These are phyloP conservation scores for Melanostoma mellinum DNA, from an alignment of 2,888 invertebrate genomes.

Conservation along the genomic window DNA sequence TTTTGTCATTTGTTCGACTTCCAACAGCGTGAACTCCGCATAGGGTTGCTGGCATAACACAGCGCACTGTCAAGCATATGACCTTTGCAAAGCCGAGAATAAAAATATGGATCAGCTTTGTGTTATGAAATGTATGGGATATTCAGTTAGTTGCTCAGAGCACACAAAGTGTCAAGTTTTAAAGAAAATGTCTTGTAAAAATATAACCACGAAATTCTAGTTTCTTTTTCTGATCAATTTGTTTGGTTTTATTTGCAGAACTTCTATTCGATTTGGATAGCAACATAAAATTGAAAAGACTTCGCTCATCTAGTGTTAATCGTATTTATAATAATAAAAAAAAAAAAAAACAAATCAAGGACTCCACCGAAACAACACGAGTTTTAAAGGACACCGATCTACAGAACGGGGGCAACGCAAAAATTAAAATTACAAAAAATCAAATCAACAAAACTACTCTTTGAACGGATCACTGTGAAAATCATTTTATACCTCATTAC, in stretches of 20 bases:
- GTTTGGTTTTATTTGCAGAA: constrained; percentile 76
- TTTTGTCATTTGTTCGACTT: constrained; percentile 66
- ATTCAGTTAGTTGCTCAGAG: constrained; percentile 37
- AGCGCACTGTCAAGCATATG: constrained; percentile 45
- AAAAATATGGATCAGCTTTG: constrained; percentile 44
- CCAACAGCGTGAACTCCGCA: constrained; percentile 28
- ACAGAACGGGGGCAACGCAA: constrained; percentile 56
- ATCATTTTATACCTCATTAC: constrained; percentile 81
- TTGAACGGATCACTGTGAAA: constrained; percentile 79
- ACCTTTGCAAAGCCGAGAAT: constrained; percentile 18
- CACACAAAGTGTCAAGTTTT: too few species aligned
- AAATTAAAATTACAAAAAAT: constrained; percentile 66
- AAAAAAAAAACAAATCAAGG: constrained; percentile 40
- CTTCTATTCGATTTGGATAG: constrained; percentile 81
- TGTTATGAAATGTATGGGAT: constrained; percentile 44
- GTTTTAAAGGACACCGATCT: constrained; percentile 57
- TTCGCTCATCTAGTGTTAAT: constrained; percentile 74
- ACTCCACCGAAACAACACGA: constrained; percentile 58
- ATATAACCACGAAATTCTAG: too few species aligned
- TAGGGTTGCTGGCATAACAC: constrained; percentile 9
- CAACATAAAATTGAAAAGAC: constrained; percentile 78
- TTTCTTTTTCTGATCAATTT: constrained; percentile 6
- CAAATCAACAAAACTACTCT: constrained; percentile 21
- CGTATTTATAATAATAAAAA: constrained; percentile 46
- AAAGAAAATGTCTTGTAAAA: neutral